These are phyloP conservation scores for Syngnathus acus DNA, from an alignment of 2,797 vertebrate species.

Conservation along the genomic window DNA sequence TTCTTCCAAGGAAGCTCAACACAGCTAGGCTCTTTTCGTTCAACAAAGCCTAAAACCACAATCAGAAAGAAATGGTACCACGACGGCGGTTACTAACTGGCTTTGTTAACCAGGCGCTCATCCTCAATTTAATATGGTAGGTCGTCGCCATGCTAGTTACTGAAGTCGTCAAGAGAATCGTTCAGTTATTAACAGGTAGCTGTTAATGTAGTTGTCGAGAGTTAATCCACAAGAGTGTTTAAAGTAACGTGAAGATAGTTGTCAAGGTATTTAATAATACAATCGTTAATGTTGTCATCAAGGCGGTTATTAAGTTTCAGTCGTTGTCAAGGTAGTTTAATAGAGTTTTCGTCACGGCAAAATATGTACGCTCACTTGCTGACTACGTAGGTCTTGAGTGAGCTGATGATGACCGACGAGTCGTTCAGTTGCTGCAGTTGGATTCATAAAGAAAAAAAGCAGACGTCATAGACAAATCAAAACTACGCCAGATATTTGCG, in stretches of 20 bases:
- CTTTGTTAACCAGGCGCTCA: not conserved
- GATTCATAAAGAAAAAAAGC: not conserved
- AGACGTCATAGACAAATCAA: not conserved
- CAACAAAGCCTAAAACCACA: too few species aligned
- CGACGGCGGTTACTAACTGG: too few species aligned
- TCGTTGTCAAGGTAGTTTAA: not conserved
- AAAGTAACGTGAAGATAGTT: not conserved
- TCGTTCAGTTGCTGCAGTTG: conserved; percentile 86
- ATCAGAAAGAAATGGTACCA: too few species aligned
- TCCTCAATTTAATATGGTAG: not conserved
- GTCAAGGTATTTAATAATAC: not conserved
- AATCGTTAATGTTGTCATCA: not conserved
- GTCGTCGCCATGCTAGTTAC: not conserved
- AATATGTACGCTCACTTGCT: conserved; percentile 67
- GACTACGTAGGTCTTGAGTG: conserved; percentile 80
- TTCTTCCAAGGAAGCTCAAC: not conserved
- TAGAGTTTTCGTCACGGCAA: not conserved
- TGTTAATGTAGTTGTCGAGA: too few species aligned
- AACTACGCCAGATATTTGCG: not conserved
- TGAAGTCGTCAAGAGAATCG: too few species aligned
- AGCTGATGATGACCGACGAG: conserved; percentile 93
- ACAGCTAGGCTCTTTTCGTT: too few species aligned
- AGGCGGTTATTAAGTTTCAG: too few species aligned
- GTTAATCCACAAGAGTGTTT: too few species aligned
- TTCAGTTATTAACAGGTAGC: too few species aligned